Conservation (phyloP, 1,140 invertebrate species). For the Vanessa tameamea region DNA sequence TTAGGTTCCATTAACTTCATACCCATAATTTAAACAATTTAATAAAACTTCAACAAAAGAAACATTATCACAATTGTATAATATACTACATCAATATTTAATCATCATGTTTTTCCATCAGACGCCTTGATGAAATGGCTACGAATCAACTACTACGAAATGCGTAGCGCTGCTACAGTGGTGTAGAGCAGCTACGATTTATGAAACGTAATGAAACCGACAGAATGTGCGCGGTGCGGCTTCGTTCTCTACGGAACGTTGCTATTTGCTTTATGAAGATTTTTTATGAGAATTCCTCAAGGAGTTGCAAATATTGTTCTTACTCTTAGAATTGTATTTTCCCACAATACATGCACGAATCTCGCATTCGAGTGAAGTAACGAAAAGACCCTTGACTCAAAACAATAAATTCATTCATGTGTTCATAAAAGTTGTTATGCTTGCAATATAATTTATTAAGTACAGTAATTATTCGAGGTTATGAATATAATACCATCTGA, state of each 20-base stretch:
- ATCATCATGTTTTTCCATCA: neutral
- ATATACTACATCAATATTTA: neutral
- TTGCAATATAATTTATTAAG: too few relatives aligned
- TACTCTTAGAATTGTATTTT: conserved; percentile 26
- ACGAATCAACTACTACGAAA: conserved; percentile 11
- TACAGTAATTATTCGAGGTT: too few relatives aligned
- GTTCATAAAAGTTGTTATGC: too few relatives aligned
- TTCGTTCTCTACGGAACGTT: conserved; percentile 8
- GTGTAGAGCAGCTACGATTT: conserved; percentile 11
- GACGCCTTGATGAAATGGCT: neutral
- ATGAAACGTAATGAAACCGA: conserved; percentile 12
- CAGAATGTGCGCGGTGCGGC: conserved; percentile 7
- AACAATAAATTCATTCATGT: neutral
- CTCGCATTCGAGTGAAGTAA: conserved; percentile 1
- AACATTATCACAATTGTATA: too few relatives aligned
- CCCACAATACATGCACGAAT: conserved; percentile 9
- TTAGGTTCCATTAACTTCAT: too few relatives aligned
- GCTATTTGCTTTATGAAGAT: conserved; percentile 16
- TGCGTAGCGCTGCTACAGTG: conserved; percentile 16
- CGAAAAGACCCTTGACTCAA: neutral
- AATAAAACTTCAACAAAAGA: too few relatives aligned
- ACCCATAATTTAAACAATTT: too few relatives aligned
- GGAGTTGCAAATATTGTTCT: conserved; percentile 33
- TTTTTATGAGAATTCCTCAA: conserved; percentile 31
- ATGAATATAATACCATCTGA: too few relatives aligned